A percentile compares a stretch with the other conserved stretches of the same genome.
Evolutionary conservation across 2,113 vertebrate genomes (phyloP).

Genomic region (Caloenas nicobarica): DNA sequence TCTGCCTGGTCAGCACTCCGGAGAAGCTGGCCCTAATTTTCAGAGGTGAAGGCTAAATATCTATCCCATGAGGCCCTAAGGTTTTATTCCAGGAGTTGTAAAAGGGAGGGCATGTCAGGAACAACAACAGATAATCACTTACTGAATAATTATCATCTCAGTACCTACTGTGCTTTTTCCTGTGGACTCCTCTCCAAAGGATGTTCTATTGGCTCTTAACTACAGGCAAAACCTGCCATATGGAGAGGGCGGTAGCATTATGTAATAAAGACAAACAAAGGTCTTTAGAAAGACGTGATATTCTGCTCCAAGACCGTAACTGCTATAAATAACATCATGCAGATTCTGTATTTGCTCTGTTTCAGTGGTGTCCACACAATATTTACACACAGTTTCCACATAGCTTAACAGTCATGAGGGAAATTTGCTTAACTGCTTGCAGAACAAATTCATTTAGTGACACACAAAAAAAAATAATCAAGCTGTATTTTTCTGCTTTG

Average conservation of each 20-base stretch:
- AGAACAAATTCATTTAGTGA: background rate
- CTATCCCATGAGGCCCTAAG: background rate
- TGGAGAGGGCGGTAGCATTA: background rate
- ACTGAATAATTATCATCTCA: background rate
- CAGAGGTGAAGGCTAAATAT: background rate
- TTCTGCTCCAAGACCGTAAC: background rate
- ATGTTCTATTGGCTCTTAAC: background rate
- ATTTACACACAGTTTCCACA: background rate
- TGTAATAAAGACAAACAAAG: slow-evolving; percentile 3
- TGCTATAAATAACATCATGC: background rate
- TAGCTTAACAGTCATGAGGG: background rate
- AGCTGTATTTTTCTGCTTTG: background rate
- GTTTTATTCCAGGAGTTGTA: background rate
- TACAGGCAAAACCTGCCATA: background rate
- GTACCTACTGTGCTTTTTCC: background rate
- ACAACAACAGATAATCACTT: background rate
- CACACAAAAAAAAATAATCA: background rate
- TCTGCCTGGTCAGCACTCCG: background rate
- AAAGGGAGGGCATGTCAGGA: background rate
- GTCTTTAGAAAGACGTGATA: background rate
- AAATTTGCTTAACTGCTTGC: background rate
- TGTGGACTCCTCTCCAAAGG: background rate
- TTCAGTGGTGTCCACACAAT: background rate
- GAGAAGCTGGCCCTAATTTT: background rate
- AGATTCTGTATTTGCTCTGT: background rate